Percentiles rank a stretch among this genome's conserved stretches.
Evolutionary conservation across 2,113 vertebrate genomes (phyloP).

Genomic region (Romanogobio albipinnatus): DNA sequence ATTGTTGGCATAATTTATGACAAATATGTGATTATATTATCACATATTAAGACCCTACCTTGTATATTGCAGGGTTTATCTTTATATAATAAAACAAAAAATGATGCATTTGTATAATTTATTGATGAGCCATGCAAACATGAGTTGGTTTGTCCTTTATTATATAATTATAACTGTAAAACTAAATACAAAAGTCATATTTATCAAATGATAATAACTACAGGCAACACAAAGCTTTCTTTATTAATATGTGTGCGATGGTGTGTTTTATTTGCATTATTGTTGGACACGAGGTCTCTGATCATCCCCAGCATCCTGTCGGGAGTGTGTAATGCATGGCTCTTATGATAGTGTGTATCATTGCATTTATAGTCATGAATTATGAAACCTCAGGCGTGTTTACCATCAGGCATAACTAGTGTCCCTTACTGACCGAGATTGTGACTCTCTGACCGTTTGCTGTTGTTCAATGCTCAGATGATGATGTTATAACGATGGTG

Average conservation of each 20-base stretch:
- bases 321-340: neutral
- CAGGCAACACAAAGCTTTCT: neutral
- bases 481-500: neutral
- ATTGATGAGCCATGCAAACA: neutral
- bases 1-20: neutral
- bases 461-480: neutral
- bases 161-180: neutral
- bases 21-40: too few species aligned
- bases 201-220: neutral
- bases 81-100: neutral
- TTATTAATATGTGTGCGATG: neutral
- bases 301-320: neutral
- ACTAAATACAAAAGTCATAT: neutral
- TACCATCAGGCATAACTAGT: neutral
- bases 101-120: neutral
- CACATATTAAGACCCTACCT: neutral
- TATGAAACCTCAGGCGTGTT: too few species aligned
- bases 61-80: neutral
- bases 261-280: neutral
- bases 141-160: neutral
- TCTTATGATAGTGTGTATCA: neutral
- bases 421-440: slow-evolving; percentile 1
- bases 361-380: neutral
- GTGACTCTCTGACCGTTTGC: neutral
- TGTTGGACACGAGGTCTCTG: neutral